Evolutionary conservation across 2,797 vertebrate genomes (phyloP).

Genomic region (Melanotaenia trifasciata): DNA sequence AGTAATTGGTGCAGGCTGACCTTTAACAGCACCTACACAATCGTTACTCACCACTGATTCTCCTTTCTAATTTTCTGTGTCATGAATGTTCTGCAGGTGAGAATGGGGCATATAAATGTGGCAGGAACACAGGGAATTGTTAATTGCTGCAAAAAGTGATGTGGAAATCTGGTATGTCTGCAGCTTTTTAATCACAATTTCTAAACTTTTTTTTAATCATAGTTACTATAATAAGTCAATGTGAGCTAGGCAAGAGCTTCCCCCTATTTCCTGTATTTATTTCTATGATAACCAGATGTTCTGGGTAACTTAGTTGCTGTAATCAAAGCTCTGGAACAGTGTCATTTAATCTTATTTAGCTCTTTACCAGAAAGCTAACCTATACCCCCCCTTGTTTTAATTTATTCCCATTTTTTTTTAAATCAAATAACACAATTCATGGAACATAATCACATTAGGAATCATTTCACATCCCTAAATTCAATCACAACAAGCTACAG

Average conservation of each 20-base stretch:
- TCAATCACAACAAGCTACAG: background rate
- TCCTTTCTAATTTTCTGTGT: background rate
- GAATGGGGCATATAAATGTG: background rate
- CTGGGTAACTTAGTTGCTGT: background rate
- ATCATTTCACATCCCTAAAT: background rate
- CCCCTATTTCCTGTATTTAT: background rate
- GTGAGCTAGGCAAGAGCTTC: background rate
- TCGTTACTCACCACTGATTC: background rate
- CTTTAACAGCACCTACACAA: background rate
- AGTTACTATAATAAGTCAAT: background rate
- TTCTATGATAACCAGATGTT: background rate
- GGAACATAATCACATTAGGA: background rate
- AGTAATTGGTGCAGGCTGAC: background rate
- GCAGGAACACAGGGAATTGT: background rate
- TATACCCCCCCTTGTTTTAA: background rate
- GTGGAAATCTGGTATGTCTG: background rate
- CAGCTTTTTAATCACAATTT: background rate
- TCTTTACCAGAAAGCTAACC: rapidly evolving
- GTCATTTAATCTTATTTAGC: background rate
- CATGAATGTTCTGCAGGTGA: background rate
- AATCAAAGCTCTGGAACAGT: background rate
- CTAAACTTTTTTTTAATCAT: background rate
- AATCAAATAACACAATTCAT: background rate
- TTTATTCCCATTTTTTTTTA: too few species aligned
- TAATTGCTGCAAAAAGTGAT: background rate